A percentile compares a stretch with the other conserved stretches of the same genome.
phyloP scores from a whole-genome alignment of 2,113 vertebrate genomes.

The Amazona guildingii region DNA sequence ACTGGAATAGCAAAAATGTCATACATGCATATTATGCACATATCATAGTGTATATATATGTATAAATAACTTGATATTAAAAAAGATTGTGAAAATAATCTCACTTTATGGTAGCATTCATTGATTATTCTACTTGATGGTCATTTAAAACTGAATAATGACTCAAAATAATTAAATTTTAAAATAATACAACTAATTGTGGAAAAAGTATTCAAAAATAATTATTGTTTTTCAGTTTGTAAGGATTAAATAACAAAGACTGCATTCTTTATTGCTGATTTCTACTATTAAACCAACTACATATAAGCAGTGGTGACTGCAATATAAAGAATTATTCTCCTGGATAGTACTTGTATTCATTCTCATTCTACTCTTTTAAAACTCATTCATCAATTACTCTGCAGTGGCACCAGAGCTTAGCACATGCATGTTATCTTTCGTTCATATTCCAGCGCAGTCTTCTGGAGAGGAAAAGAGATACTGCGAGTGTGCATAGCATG shows the following conservation, averaged over 20 bases:
- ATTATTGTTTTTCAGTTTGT: conserved; percentile 45
- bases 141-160: background rate
- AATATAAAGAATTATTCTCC: conserved; percentile 77
- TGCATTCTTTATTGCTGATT: conserved; percentile 70
- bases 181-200: background rate
- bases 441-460: conserved; percentile 43
- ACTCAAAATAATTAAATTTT: conserved; percentile 26
- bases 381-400: conserved; percentile 75
- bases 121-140: background rate
- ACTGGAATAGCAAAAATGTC: background rate
- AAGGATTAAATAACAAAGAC: conserved; percentile 72
- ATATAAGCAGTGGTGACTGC: conserved; percentile 73
- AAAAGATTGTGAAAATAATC: background rate
- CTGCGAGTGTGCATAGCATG: fast-evolving
- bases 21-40: background rate
- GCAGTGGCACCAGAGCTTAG: conserved; percentile 50
- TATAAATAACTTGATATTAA: background rate
- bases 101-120: background rate
- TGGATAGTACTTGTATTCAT: conserved; percentile 74
- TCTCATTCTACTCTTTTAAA: conserved; percentile 74
- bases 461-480: background rate
- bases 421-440: background rate
- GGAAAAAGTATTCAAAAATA: background rate
- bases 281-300: conserved; percentile 71
- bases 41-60: background rate